phyloP scores from a whole-genome alignment of 2,113 vertebrate genomes.

The Piprites chloris region DNA sequence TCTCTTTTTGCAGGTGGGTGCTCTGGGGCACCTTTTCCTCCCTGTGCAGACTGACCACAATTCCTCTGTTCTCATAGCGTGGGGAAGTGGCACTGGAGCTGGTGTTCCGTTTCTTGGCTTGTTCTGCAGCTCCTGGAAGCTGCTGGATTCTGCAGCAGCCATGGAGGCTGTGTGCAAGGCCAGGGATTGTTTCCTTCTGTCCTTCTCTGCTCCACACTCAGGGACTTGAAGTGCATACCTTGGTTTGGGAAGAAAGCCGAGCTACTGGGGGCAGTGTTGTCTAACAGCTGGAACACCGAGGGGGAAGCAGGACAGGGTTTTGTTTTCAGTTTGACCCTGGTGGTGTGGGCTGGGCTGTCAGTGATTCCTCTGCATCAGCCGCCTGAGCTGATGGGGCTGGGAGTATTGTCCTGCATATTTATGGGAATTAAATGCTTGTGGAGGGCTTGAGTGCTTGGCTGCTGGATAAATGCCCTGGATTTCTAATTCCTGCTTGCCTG shows the following conservation, averaged over 20 bases:
- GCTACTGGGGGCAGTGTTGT: conserved; percentile 64
- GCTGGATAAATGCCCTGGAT: not conserved
- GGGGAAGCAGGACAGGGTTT: not conserved
- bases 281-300: not conserved
- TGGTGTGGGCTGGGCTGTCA: not conserved
- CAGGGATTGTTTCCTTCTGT: not conserved
- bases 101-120: not conserved
- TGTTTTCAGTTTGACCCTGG: not conserved
- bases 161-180: not conserved
- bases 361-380: not conserved
- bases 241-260: not conserved
- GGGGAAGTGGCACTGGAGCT: not conserved
- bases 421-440: not conserved
- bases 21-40: not conserved
- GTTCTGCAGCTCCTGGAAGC: not conserved
- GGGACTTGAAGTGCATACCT: not conserved
- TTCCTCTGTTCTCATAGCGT: accelerated
- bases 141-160: not conserved
- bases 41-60: accelerated
- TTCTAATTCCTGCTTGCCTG: not conserved
- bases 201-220: not conserved
- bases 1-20: not conserved
- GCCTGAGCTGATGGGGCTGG: not conserved
- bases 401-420: not conserved
- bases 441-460: not conserved